Evolutionary conservation across 2,113 vertebrate genomes (phyloP).

Genomic region (Carollia perspicillata): DNA sequence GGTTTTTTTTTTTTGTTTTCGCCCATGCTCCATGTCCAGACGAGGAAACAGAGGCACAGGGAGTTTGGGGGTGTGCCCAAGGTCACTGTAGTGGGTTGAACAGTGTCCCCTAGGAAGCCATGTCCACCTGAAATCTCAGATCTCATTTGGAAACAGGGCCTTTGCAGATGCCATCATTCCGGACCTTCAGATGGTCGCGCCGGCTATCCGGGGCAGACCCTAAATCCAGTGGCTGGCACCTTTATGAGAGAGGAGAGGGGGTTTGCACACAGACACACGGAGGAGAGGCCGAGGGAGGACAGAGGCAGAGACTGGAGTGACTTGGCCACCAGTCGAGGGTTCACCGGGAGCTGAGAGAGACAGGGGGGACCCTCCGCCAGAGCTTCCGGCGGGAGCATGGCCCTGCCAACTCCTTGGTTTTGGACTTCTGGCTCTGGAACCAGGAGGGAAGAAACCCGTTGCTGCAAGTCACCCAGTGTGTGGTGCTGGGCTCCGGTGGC

Average conservation of each 20-base stretch:
- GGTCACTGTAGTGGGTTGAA: too few species aligned
- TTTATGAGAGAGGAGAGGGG: background rate
- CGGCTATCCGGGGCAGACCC: background rate
- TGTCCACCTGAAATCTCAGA: too few species aligned
- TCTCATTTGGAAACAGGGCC: background rate
- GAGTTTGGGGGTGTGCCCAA: too few species aligned
- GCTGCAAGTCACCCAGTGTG: background rate
- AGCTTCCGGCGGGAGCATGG: fast-evolving
- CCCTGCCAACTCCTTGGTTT: fast-evolving
- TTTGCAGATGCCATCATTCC: background rate
- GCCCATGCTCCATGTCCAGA: background rate
- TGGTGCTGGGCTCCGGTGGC: too few species aligned
- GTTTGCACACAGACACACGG: too few species aligned
- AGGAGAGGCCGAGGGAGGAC: too few species aligned
- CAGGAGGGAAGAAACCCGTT: fast-evolving
- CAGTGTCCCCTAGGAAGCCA: background rate
- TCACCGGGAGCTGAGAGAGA: background rate
- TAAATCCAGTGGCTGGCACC: background rate
- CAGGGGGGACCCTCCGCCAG: too few species aligned
- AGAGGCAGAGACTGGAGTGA: background rate
- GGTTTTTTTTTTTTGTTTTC: background rate
- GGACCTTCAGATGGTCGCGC: background rate
- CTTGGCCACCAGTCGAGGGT: background rate
- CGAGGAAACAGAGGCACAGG: background rate
- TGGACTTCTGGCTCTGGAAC: background rate